These are phyloP conservation scores for Lymantria dispar DNA, from an alignment of 2,888 invertebrate species.

Conservation along the genomic window DNA sequence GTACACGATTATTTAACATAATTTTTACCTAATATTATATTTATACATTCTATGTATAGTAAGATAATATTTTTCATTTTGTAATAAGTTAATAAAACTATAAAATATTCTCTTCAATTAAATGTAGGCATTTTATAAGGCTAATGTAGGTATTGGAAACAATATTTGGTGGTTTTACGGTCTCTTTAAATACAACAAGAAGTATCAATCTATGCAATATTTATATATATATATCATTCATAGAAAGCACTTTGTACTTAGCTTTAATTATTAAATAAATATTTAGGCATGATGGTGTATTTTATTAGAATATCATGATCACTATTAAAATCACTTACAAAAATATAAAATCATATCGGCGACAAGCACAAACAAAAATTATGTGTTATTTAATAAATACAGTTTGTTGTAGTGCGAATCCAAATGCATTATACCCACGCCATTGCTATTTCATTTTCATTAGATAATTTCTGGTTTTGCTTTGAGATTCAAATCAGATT, in stretches of 20 bases:
- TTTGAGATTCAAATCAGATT: constrained; percentile 26
- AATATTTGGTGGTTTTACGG: constrained; percentile 77
- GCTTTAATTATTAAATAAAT: constrained; percentile 47
- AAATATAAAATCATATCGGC: constrained; percentile 10
- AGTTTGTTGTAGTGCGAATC: constrained; percentile 3
- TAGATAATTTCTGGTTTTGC: constrained; percentile 3
- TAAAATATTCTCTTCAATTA: constrained; percentile 80
- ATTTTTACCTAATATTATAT: constrained; percentile 72
- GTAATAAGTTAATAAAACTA: constrained; percentile 83
- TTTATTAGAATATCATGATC: constrained; percentile 14
- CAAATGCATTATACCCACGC: constrained; percentile 6
- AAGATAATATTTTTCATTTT: constrained; percentile 75
- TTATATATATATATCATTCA: constrained; percentile 39
- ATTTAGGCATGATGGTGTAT: constrained; percentile 17
- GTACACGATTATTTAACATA: constrained; percentile 80
- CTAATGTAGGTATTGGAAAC: constrained; percentile 78
- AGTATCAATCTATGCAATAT: constrained; percentile 53
- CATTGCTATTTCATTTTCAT: constrained; percentile 4
- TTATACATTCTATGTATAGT: constrained; percentile 81
- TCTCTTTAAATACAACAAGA: constrained; percentile 62
- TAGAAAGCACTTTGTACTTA: constrained; percentile 80
- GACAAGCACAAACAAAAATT: constrained; percentile 7
- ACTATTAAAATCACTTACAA: constrained; percentile 22
- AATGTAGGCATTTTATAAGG: constrained; percentile 79
- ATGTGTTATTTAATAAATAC: constrained; percentile 4